Evolutionary conservation across 2,888 invertebrate genomes (phyloP), one percentile per base, ranked within the genome.

Genomic region (Altica lythri): DNA sequence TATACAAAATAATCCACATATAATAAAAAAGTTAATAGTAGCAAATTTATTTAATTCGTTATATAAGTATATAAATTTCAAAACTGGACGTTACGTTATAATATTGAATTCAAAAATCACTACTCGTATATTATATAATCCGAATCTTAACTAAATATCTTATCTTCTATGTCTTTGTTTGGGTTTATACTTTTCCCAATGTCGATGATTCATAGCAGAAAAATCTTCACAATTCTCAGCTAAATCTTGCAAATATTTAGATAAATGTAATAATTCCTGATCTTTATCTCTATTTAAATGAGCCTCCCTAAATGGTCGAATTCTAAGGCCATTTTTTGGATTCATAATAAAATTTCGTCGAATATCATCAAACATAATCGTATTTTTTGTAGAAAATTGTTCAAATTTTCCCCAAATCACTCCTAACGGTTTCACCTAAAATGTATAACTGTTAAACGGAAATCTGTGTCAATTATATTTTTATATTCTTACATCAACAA

Each of bases 331-430:
- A 55, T 90, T 92, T 67, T 91, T 90, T 0, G 96, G 96, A 75
- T 98, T 98, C 96, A 98, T 96, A 29, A 96, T 84, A 70, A 98
- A 98, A 77, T 98, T 98, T 64, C 95, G 81, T 48, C 95, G 81
- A 29, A 96, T 90, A 69, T 98, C 97, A 72, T 98, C 97, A 68
- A 98, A 92, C 96, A 98, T 98, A 59, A 98, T 95, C 0, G 96
- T 97, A 74, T 98, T 98, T 71, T 89, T 90, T 0, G 89, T 79
- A 40, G 84, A 88, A 77, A 92, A 97, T 71, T 95, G 92, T 1
- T 88, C 83, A 72, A 86, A 96, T 71, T 94, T 92, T 9, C 95
- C 96, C 97, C 97, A 98, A 60, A 98, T 95, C 0, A 98, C 92
- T 4, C 94, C 95, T 51, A 98, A 78, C 0, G 97, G 96, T 79